Conservation (phyloP, 2,113 vertebrate species). For the Elephantulus edwardii region DNA sequence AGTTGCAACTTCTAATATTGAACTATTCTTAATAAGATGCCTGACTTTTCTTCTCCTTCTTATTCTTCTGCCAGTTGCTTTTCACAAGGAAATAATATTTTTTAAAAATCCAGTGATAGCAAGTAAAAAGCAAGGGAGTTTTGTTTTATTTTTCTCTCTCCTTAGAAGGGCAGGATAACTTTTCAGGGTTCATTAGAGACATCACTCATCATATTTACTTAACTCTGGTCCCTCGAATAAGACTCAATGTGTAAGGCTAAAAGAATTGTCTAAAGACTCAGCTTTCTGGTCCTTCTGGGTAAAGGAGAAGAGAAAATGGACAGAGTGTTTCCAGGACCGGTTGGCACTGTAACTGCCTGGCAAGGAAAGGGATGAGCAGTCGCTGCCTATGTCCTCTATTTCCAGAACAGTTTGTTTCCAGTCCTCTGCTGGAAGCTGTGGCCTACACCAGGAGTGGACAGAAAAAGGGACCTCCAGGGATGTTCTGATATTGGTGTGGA, state of each 20-base stretch:
- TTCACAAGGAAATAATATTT: background rate
- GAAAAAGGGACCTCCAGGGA: background rate
- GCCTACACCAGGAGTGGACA: background rate
- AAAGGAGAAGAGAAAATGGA: background rate
- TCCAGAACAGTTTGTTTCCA: conserved; percentile 11
- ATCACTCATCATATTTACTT: background rate
- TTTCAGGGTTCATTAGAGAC: conserved; percentile 38
- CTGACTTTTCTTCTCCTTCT: background rate
- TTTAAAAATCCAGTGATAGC: background rate
- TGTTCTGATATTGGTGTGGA: accelerated
- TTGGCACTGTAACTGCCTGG: background rate
- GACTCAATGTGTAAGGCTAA: background rate
- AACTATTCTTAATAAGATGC: background rate
- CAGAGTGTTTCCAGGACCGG: conserved; percentile 16
- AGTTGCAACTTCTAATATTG: background rate
- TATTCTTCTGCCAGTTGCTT: background rate
- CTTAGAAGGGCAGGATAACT: conserved; percentile 27
- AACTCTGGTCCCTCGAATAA: background rate
- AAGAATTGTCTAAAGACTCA: background rate
- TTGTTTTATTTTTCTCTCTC: background rate
- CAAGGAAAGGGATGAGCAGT: background rate
- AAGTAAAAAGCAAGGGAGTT: background rate
- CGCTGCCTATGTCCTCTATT: background rate
- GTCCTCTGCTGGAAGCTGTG: background rate
- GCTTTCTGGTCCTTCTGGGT: background rate